phyloP scores from a whole-genome alignment of 2,797 vertebrate species.

The Chrosomus eos region DNA sequence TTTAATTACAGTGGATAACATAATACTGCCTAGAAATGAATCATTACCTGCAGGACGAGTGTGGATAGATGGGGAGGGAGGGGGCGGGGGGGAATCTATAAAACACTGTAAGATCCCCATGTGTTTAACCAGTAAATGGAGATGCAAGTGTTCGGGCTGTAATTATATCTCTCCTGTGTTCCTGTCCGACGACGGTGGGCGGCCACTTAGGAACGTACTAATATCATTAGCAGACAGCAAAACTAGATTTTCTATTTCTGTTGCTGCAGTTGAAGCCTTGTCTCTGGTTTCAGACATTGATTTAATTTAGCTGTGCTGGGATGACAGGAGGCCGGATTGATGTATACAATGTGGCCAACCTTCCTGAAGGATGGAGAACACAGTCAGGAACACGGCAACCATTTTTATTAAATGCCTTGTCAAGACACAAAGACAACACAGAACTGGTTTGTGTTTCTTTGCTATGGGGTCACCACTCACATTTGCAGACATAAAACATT shows the following conservation, averaged over 20 bases:
- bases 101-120: slow-evolving; percentile 66
- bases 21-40: slow-evolving; percentile 71
- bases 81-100: slow-evolving; percentile 73
- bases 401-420: slow-evolving; percentile 77
- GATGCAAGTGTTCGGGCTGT: slow-evolving; percentile 76
- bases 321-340: slow-evolving; percentile 81
- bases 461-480: slow-evolving; percentile 33
- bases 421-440: slow-evolving; percentile 66
- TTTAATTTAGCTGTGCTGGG: slow-evolving; percentile 81
- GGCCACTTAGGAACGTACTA: slow-evolving; percentile 81
- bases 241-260: slow-evolving; percentile 88
- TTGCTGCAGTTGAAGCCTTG: slow-evolving; percentile 79
- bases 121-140: slow-evolving; percentile 81
- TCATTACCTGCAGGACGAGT: slow-evolving; percentile 69
- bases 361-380: slow-evolving; percentile 78
- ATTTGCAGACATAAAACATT: slow-evolving; percentile 14
- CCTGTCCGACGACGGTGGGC: slow-evolving; percentile 75
- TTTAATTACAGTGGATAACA: slow-evolving; percentile 80
- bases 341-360: slow-evolving; percentile 75
- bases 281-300: slow-evolving; percentile 88
- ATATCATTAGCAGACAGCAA: slow-evolving; percentile 83
- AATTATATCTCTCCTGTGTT: slow-evolving; percentile 80
- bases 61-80: slow-evolving; percentile 27
- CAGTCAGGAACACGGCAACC: slow-evolving; percentile 64
- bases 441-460: slow-evolving; percentile 54